Base-by-base conservation (phyloP, 2,888 invertebrate species). In the Cheilosia urbana region DNA sequence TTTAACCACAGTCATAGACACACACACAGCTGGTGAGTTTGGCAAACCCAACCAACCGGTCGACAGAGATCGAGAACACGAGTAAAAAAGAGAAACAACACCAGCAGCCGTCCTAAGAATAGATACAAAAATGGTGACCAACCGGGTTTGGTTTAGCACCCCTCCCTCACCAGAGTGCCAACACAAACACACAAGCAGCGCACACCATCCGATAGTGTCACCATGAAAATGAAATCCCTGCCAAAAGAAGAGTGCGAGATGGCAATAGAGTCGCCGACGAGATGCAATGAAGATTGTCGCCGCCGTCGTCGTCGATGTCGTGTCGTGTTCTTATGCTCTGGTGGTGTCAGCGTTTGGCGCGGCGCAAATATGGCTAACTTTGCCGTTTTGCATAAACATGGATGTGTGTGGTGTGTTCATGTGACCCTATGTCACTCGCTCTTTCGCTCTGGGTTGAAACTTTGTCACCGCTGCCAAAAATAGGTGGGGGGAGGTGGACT, bases 1-100 rank as follows among this genome's bases (percentile, higher is more conserved):
- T 90, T 90, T 90, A 90, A 90, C 90, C 90, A 90, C 90, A 90
- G 88, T 88, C 87, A 84, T 88, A 88, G 80, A 85, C 84, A 68
- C 68, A 79, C 72, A 62, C 69, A 40, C 37, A 19, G 19, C 27
- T n/a, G 13, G 49, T n/a, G 72, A 19, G 17, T 40, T 68, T 15
- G 15, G 65, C 37, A 37, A 69, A 80, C 79, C 63, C 79, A 84
- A 79, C 83, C 83, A 84, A 79, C 80, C 75, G 84, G 75, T 80
- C 80, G 84, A 80, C 62, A 77, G 85, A 81, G 85, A 85, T 53
- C 76, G 68, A 76, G 45, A 63, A 76, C 51, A 45, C 11, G 17
- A 11, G 80, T n/a, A 72, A 76, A 81, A 85, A 72, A 72, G 85
- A 85, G 85, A 81, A 71, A 49, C 63, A 65, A 78, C 72, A 72